Base-by-base conservation (phyloP, 2,113 vertebrate genomes). In the Rhynchomys soricoides region DNA sequence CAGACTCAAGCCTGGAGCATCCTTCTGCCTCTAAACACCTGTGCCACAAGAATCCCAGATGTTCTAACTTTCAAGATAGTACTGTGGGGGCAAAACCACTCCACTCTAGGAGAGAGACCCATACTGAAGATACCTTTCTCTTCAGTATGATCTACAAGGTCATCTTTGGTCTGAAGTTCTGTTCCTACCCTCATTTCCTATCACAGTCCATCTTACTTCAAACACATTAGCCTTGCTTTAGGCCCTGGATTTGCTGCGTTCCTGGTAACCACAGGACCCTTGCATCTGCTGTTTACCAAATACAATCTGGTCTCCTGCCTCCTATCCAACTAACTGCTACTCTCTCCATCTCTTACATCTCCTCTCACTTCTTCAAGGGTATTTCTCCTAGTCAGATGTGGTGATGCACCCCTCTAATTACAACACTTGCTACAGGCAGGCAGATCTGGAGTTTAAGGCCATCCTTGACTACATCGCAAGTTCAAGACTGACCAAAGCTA, bases 281-380 rank as follows among this genome's bases (percentile, higher is more conserved):
- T 92, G 70, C 19, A 45, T 40, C 26, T 95, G 59, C 19, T 78
- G 3, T 92, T 86, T 24, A 48, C 62, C 55, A 59, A 89, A 31
- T 79, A 74, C 55, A 13, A 45, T 95, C 43, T 68, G 81, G 31
- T 86, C 73, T 83, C 89, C 73, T 88, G 62, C 70, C 57, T 95
- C 88, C 90, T 90, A 24, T 68, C 79, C 68, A 86, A 8, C 55
- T 92, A 78, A 21, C 19, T 21, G 29, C 88, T 57, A 8, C n/a
- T 95, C 62, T 86, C 40, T 12, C 59, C 77, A 64, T 29, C 68
- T 93, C 57, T 95, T 78, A 93, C 11, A 68, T 77, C 64, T 91
- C 86, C 64, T 50, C 62, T 92, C 73, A 87, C 73, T 91, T 78
- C 73, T 55, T 94, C 26, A 96, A 75, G 64, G 74, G 86, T 40